Evolutionary conservation across 2,113 vertebrate genomes (phyloP).

Genomic region (Tetrao urogallus): DNA sequence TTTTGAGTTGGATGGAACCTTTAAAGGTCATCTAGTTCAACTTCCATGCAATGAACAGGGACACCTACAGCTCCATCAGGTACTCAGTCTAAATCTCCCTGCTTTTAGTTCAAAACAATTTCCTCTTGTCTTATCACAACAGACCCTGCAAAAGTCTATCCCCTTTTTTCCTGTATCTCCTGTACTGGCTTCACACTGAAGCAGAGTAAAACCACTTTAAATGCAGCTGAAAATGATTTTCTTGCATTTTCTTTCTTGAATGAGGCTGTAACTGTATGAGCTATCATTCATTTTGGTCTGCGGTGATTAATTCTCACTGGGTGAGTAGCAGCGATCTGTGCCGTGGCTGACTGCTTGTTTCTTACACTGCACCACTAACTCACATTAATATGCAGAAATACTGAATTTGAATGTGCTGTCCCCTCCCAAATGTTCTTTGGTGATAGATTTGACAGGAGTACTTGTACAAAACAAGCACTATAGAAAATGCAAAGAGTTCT

Average conservation of each 20-base stretch:
- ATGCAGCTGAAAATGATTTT: background rate
- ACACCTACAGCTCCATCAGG: too few species aligned
- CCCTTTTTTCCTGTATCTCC: background rate
- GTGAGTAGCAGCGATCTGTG: background rate
- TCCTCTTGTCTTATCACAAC: too few species aligned
- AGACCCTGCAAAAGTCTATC: too few species aligned
- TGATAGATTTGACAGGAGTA: background rate
- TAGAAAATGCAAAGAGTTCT: conserved; percentile 25
- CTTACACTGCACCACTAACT: background rate
- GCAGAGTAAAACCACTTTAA: background rate
- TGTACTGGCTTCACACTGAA: background rate
- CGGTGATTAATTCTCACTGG: background rate
- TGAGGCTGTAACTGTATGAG: background rate
- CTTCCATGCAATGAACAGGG: too few species aligned
- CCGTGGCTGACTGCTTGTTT: background rate
- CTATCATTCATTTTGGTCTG: background rate
- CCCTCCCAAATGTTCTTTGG: background rate
- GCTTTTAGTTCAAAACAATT: too few species aligned
- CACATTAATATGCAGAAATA: background rate
- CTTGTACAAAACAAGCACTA: background rate
- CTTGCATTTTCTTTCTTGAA: background rate
- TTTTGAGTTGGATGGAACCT: too few species aligned
- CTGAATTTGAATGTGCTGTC: background rate
- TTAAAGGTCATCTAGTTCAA: too few species aligned
- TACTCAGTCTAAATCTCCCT: too few species aligned